Base-by-base conservation (phyloP, 2,888 invertebrate genomes). In the Conchocele bisecta region DNA sequence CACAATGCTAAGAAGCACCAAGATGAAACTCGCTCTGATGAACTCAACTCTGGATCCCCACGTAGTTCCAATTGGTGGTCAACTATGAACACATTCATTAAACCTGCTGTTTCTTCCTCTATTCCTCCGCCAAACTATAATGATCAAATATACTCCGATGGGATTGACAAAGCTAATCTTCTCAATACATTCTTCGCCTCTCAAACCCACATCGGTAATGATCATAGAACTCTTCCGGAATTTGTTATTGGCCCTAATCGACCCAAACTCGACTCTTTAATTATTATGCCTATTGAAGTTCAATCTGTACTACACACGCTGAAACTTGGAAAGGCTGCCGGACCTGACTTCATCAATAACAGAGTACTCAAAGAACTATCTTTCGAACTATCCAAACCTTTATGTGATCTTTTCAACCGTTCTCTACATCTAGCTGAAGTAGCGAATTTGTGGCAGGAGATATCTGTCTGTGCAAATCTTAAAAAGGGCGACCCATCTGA, bases 391-490 rank as follows among this genome's bases (percentile, higher is more conserved):
- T 17, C 50, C 13, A 31, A 31, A n/a, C 67, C 67, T 11, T 48
- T 67, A n/a, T 58, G 37, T 53, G n/a, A 35, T 5, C 46, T 67
- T n/a, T 67, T 57, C 20, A 69, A 56, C 17, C 26, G 24, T 7
- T 54, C 31, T 9, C 22, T 69, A 29, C 13, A 28, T 22, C 13
- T 29, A n/a, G 7, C 51, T n/a, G 35, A 37, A 37, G 28, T 63
- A 7, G 61, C 69, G 3, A 17, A 13, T 13, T 11, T 7, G 11
- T 69, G 56, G 57, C 56, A 69, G 31, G 41, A 33, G 6, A 63
- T 57, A n/a, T 39, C 61, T 35, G 57, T 63, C 7, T 42, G 42
- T 37, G 41, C 51, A 20, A 28, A 58, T 9, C 39, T 39, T 15
- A 63, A 69, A 48, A 64, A 57, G 26, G 56, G 28, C 15, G 57